Conservation (phyloP, 2,113 vertebrate genomes). For the Sturnira hondurensis region DNA sequence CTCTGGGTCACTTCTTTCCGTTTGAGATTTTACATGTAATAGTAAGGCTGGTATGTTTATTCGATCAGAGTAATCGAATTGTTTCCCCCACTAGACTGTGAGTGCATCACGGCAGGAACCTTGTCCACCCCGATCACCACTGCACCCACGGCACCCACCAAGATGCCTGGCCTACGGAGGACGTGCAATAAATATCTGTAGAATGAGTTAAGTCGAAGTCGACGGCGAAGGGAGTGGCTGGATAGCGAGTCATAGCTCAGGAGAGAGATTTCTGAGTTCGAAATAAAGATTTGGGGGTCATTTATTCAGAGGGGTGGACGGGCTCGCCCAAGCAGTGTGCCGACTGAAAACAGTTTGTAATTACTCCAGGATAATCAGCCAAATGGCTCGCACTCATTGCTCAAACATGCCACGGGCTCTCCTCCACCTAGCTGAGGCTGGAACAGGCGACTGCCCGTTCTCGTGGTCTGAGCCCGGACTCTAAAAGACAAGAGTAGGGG, state of each 20-base stretch:
- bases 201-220: background rate
- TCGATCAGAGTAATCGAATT: background rate
- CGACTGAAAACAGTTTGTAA: background rate
- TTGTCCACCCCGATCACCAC: background rate
- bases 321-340: background rate
- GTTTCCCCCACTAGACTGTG: background rate
- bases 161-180: background rate
- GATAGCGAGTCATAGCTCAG: background rate
- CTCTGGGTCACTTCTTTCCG: background rate
- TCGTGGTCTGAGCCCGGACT: accelerated
- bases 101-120: background rate
- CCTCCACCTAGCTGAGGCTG: background rate
- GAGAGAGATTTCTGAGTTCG: background rate
- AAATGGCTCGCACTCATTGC: background rate
- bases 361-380: background rate
- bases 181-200: background rate
- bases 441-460: background rate
- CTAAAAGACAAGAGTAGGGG: accelerated
- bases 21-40: background rate
- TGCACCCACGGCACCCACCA: background rate
- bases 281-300: background rate
- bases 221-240: background rate
- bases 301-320: background rate
- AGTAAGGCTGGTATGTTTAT: background rate
- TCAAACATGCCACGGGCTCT: background rate